Base-by-base conservation (phyloP, 2,888 invertebrate species). In the Argynnis bischoffii region DNA sequence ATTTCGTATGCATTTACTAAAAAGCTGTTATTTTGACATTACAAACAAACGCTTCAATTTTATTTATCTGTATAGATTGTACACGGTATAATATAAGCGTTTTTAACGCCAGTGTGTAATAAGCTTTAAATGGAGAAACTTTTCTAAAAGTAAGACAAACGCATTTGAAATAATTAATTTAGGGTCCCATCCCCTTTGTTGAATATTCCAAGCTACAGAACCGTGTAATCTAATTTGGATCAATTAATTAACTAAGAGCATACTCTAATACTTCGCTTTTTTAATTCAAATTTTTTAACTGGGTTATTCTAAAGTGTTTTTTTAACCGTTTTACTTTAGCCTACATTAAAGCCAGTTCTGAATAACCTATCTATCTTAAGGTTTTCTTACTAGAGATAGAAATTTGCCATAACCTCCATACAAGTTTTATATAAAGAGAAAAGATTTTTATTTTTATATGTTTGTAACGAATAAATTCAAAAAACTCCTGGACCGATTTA, bases 101-200 rank as follows among this genome's bases (percentile, higher is more conserved):
- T 55, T 3, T 14, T 61, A 66, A 41, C 66, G 50, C 6, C 6
- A 61, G 55, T 61, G 14, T 55, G 41, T 15, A 18, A 5, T 6
- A 41, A 63, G 15, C 46, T 63, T 57, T 65, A 67, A 70, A 73
- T 66, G 64, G 59, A 54, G 51, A 63, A 73, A 73, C 71, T 74
- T 74, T 70, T 63, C 48, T 65, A 51, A 67, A 72, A 73, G 70
- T 72, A 73, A 72, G 74, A 73, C 76, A 75, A 75, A 71, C 74
- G 77, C 72, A 74, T 74, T 75, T 68, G 70, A 68, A 74, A 74
- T 77, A 74, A 76, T 77, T 75, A 77, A 75, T 75, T 76, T 73
- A 71, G 69, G 68, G 63, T 68, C 71, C 67, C 69, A 55, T 66
- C 55, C 66, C 64, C 68, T 64, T 67, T 66, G 70, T 67, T 64